Percentiles rank a stretch among this genome's conserved stretches.
phyloP scores from a whole-genome alignment of 2,113 vertebrate species.

The Rousettus leschenaultii region DNA sequence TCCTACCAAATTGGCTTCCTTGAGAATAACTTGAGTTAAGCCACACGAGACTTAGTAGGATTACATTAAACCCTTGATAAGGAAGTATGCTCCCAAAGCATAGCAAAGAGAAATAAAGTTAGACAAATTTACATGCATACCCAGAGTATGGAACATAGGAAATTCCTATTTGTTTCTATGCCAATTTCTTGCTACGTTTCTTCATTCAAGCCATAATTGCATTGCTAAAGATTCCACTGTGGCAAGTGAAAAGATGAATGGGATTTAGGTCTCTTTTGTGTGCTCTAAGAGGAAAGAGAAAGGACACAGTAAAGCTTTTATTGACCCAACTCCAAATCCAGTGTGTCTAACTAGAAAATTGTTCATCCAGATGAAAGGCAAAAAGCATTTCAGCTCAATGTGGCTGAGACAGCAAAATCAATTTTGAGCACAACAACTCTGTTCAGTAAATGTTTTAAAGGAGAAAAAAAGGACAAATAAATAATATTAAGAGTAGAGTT shows the following conservation, averaged over 20 bases:
- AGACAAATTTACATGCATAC: constrained; percentile 79
- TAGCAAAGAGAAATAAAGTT: constrained; percentile 68
- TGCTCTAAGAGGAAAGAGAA: constrained; percentile 83
- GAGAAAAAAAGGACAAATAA: constrained; percentile 64
- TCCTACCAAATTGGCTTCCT: constrained; percentile 58
- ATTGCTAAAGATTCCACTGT: constrained; percentile 83
- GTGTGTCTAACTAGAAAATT: constrained; percentile 87
- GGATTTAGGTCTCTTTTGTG: constrained; percentile 85
- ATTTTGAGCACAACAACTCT: constrained; percentile 82
- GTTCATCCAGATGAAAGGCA: constrained; percentile 86
- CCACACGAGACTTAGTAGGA: constrained; percentile 67
- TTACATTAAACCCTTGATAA: constrained; percentile 76
- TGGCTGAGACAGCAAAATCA: constrained; percentile 85
- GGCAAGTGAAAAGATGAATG: constrained; percentile 85
- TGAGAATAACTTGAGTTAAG: constrained; percentile 69
- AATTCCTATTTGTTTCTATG: constrained; percentile 81
- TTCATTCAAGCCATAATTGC: constrained; percentile 78
- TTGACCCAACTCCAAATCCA: constrained; percentile 86
- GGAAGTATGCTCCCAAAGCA: constrained; percentile 59
- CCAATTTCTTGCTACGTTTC: constrained; percentile 82
- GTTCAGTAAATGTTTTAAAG: constrained; percentile 77
- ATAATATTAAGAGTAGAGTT: constrained; percentile 51
- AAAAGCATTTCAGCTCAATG: constrained; percentile 80
- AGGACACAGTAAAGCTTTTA: constrained; percentile 86
- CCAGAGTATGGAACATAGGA: constrained; percentile 78